A percentile compares a stretch with the other conserved stretches of the same genome.
phyloP scores from a whole-genome alignment of 53 echinoderm and acorn worm genomes.

The Glandiceps talaboti region DNA sequence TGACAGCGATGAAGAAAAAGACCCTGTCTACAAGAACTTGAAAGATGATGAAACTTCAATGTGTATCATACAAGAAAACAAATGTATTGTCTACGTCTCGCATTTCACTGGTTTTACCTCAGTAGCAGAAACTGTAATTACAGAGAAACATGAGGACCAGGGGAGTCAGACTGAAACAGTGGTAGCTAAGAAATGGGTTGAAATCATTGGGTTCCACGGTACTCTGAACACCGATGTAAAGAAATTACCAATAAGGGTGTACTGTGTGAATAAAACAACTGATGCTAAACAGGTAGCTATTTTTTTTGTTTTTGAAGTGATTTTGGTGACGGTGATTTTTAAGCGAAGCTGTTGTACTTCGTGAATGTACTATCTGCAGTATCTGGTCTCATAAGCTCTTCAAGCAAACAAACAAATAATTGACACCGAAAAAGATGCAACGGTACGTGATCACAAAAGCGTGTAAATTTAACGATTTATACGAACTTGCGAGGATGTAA shows the following conservation, averaged over 20 bases:
- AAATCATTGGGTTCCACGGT: neutral
- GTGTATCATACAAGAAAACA: constrained; percentile 1
- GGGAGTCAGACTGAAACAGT: neutral
- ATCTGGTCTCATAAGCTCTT: too few relatives aligned
- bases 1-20: neutral
- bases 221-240: neutral
- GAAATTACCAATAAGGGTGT: neutral
- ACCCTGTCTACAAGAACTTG: neutral
- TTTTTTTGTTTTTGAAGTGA: too few relatives aligned
- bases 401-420: too few relatives aligned
- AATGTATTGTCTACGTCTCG: neutral
- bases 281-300: constrained; percentile 3
- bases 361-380: too few relatives aligned
- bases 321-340: too few relatives aligned
- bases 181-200: neutral
- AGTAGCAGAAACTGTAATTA: neutral
- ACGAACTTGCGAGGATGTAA: too few relatives aligned
- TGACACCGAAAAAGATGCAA: too few relatives aligned
- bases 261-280: constrained; percentile 2
- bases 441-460: too few relatives aligned
- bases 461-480: too few relatives aligned
- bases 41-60: constrained; percentile 1
- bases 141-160: neutral
- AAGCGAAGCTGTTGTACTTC: too few relatives aligned
- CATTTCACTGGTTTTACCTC: constrained; percentile 6